phyloP scores from a whole-genome alignment of 2,888 invertebrate genomes.

The Clunio marinus region DNA sequence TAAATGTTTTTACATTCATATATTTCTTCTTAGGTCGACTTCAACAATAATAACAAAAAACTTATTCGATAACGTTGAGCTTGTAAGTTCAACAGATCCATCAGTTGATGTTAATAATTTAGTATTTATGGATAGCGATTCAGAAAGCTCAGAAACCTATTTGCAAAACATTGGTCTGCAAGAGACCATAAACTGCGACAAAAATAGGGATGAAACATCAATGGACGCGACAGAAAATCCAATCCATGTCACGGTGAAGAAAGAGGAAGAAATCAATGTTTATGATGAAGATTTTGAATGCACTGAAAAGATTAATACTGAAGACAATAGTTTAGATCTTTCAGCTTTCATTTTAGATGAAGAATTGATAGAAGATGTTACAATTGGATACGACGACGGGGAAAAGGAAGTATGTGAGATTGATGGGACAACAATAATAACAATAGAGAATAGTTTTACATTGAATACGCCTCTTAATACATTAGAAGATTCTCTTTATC shows the following conservation, averaged over 20 bases:
- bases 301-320: neutral
- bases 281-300: neutral
- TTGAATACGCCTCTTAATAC: no score
- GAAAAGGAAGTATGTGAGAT: no score
- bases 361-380: no score
- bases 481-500: neutral
- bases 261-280: neutral
- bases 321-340: no score
- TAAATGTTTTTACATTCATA: no score
- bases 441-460: no score
- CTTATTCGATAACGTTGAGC: neutral
- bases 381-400: no score
- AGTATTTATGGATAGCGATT: neutral
- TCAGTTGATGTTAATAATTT: neutral
- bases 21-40: no score
- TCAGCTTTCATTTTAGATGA: no score
- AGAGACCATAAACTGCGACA: neutral
- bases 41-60: neutral
- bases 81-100: constrained; percentile 1
- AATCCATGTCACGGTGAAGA: neutral
- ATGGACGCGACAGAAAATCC: neutral
- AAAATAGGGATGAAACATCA: neutral
- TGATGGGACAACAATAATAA: no score
- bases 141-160: neutral
- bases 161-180: neutral